Base-by-base conservation (phyloP, 2,888 invertebrate species). In the Apamea epomidion region DNA sequence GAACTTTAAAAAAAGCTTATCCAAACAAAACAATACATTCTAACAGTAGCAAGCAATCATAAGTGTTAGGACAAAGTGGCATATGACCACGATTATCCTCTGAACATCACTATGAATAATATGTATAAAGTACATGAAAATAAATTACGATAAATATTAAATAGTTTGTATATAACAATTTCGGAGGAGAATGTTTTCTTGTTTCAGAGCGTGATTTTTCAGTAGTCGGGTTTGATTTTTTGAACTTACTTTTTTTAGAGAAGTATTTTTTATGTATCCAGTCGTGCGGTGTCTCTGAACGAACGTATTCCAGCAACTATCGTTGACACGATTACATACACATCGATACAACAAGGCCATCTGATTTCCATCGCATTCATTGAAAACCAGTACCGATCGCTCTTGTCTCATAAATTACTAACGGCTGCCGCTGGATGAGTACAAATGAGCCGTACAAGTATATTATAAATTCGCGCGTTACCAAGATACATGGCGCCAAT, bases 401-500 rank as follows among this genome's bases (percentile, higher is more conserved):
- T 77, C 67, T 58, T 74, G 73, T 74, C 88, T 85, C 80, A 62
- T 79, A 84, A 65, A 87, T 84, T 54, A 83, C 60, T 48, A 70
- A 80, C 70, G 37, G 18, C 60, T 29, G 45, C 48, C 73, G 16
- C 62, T 54, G 48, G 73, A 67, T 70, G 88, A 80, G 70, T 87
- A 87, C 84, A 71, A 87, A 84, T 87, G 70, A 86, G 87, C 14
- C 71, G 14, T 37, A 71, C n/a, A 37, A 37, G 76, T 60, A 79
- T 62, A 79, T 84, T 87, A 80, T 85, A 87, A 87, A 84, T 77
- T 84, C 79, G 51, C 71, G 6, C 54, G 62, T 42, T 72, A 64
- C 80, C 75, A 54, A 42, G 48, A 84, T 48, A 80, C 84, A 65
- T 69, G 88, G 84, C 80, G 88, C 84, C 85, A 67, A 84, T 79